Evolutionary conservation across 1,140 invertebrate genomes (phyloP).

Genomic region (Drosophila persimilis): DNA sequence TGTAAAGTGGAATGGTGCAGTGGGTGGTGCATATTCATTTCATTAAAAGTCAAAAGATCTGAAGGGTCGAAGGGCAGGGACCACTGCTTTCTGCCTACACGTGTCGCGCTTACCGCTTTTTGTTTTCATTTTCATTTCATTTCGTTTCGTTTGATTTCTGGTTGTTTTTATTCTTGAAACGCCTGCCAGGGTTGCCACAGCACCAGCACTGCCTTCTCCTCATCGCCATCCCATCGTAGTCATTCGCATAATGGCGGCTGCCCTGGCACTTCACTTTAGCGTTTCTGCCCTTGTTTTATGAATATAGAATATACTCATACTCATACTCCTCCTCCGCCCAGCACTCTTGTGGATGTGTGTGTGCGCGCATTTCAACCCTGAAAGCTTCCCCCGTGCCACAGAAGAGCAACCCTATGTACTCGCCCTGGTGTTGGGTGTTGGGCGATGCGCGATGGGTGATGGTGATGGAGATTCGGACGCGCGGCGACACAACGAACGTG

Average conservation of each 20-base stretch:
- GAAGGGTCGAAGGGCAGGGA: background rate
- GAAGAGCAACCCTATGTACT: conserved; percentile 53
- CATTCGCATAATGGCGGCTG: conserved; percentile 69
- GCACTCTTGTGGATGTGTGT: background rate
- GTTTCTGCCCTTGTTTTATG: conserved; percentile 61
- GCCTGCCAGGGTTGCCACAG: conserved; percentile 34
- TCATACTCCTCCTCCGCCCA: background rate
- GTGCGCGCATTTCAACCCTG: conserved; percentile 60
- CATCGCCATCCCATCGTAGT: conserved; percentile 28
- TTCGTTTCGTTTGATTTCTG: conserved; percentile 27
- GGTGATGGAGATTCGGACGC: conserved; percentile 55
- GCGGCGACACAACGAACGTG: conserved; percentile 77
- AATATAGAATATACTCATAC: conserved; percentile 37
- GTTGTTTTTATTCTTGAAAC: conserved; percentile 16
- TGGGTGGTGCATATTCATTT: conserved; percentile 66
- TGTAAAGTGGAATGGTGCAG: background rate
- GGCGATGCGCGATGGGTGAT: conserved; percentile 31
- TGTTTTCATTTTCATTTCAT: conserved; percentile 9
- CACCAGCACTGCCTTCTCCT: background rate
- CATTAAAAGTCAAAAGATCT: conserved; percentile 79
- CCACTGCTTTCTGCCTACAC: conserved; percentile 43
- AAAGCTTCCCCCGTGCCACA: conserved; percentile 47
- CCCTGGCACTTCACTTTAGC: conserved; percentile 56
- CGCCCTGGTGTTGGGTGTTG: conserved; percentile 10
- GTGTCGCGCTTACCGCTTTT: conserved; percentile 62